Conservation (phyloP, 2,888 invertebrate genomes). For the Melanostoma scalare region DNA sequence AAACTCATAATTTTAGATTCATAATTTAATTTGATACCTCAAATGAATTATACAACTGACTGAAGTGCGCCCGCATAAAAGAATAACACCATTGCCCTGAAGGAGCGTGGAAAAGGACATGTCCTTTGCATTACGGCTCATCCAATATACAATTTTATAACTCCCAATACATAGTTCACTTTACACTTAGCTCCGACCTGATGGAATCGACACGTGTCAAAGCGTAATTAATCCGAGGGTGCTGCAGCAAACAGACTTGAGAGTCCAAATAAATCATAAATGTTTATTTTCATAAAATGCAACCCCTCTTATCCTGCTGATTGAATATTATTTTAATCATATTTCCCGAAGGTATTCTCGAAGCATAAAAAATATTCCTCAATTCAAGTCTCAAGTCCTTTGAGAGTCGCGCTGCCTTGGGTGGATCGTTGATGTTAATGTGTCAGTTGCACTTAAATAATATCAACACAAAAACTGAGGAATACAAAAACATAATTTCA, state of each 20-base stretch:
- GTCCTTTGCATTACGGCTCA: constrained; percentile 58
- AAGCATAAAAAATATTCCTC: constrained; percentile 26
- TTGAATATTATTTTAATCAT: constrained; percentile 60
- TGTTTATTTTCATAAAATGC: constrained; percentile 66
- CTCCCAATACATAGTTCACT: constrained; percentile 23
- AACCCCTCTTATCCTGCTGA: constrained; percentile 49
- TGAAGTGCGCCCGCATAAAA: constrained; percentile 39
- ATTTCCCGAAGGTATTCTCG: constrained; percentile 62
- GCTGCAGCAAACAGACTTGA: constrained; percentile 5
- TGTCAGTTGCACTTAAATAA: constrained; percentile 65
- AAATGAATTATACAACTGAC: constrained; percentile 12
- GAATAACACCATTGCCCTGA: constrained; percentile 20
- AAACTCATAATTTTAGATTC: not conserved
- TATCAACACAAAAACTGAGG: constrained; percentile 41
- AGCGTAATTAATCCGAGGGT: constrained; percentile 64
- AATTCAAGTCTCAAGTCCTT: constrained; percentile 21
- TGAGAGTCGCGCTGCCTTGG: not conserved
- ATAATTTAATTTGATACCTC: constrained; percentile 55
- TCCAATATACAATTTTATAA: constrained; percentile 55
- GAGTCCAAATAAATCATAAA: constrained; percentile 38
- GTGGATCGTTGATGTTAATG: constrained; percentile 25
- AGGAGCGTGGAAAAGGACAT: constrained; percentile 66
- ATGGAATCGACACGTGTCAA: constrained; percentile 66
- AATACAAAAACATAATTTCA: constrained; percentile 38
- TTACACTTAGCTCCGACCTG: constrained; percentile 58